Conservation (phyloP, 2,797 vertebrate species). For the Chelmon rostratus region DNA sequence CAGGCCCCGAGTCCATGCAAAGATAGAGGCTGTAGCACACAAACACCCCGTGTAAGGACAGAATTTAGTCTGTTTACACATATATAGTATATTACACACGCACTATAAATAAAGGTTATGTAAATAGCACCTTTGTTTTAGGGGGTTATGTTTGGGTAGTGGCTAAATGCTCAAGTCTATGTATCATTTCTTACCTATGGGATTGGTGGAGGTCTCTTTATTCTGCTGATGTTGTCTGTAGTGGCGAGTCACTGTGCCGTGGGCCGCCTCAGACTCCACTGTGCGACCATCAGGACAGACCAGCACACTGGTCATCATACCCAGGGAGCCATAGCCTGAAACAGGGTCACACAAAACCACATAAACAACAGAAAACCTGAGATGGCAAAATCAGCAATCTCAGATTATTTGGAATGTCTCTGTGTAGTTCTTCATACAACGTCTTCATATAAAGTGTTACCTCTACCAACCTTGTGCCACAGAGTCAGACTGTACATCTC, state of each 20-base stretch:
- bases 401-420: background rate
- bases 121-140: background rate
- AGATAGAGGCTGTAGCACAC: constrained; percentile 92
- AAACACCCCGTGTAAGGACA: background rate
- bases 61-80: background rate
- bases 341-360: constrained; percentile 9
- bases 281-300: constrained; percentile 97
- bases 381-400: background rate
- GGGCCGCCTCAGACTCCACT: constrained; percentile 97
- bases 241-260: constrained; percentile 97
- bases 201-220: constrained; percentile 98
- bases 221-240: constrained; percentile 97
- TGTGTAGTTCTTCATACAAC: background rate
- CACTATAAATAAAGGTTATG: background rate
- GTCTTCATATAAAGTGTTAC: too few species aligned
- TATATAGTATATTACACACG: background rate
- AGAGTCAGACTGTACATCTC: constrained; percentile 97
- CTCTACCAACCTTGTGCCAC: constrained; percentile 92
- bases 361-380: background rate
- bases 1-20: constrained; percentile 96
- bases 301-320: constrained; percentile 99
- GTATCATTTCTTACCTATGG: constrained; percentile 88
- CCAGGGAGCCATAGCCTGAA: constrained; percentile 97
- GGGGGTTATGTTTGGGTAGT: background rate
- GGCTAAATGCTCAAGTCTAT: background rate